Base-by-base conservation (phyloP, 1,140 invertebrate genomes). In the Lordiphosa mommai region DNA sequence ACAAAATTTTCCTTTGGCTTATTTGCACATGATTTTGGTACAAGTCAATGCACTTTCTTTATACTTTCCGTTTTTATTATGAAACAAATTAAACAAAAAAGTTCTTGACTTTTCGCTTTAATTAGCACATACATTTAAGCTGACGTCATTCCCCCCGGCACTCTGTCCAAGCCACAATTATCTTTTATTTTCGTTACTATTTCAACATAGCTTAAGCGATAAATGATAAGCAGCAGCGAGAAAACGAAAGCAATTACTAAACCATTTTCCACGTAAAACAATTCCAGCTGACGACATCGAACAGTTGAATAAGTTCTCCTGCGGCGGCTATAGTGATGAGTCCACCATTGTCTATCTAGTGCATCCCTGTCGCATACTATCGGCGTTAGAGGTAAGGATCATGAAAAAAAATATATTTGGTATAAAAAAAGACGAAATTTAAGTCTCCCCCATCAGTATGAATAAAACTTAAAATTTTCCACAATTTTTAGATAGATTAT, bases 341-440 rank as follows among this genome's bases (percentile, higher is more conserved):
- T 94, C 92, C 34, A 95, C 94, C 48, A 95, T 95, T 88, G 94
- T 95, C 57, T 96, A 95, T 89, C 90, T 95, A 63, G 93, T 95
- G 89, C 94, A 96, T 92, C 95, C 95, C 71, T 95, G 94, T 89
- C 94, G 96, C 58, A 94, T 96, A 86, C 91, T 96, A 64, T 95
- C 94, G 44, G 95, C 95, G 60, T 89, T 96, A 61, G 95, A 96
- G 91, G 91, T 92, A 89, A 86, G 77, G 80, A 46, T n/a, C n/a
- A n/a, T n/a, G n/a, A n/a, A n/a, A n/a, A n/a, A n/a, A n/a, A n/a
- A n/a, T n/a, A n/a, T n/a, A n/a, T n/a, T n/a, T n/a, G n/a, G n/a
- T n/a, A n/a, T n/a, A n/a, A n/a, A n/a, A n/a, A n/a, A n/a, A n/a
- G n/a, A n/a, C n/a, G n/a, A n/a, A n/a, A n/a, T n/a, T n/a, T n/a